Evolutionary conservation across 2,113 vertebrate genomes (phyloP).

Genomic region (Sceloporus tristichus): DNA sequence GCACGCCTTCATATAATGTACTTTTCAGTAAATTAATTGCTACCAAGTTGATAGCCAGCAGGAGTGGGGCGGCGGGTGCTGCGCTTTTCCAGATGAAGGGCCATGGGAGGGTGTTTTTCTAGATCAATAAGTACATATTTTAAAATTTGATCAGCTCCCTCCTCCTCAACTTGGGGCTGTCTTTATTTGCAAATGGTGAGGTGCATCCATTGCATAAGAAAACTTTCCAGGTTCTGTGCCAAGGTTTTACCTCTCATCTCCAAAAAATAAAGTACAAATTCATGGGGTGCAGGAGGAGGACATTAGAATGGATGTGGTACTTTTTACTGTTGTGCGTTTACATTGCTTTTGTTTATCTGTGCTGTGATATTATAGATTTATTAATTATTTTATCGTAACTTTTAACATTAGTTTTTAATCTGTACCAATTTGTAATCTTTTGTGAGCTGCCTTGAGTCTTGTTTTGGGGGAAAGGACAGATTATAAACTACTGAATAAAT

Average conservation of each 20-base stretch:
- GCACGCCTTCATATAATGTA: constrained; percentile 60
- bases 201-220: background rate
- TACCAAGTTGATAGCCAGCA: constrained; percentile 16
- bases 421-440: background rate
- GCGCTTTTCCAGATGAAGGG: background rate
- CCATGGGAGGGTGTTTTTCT: background rate
- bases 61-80: background rate
- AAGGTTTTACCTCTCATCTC: background rate
- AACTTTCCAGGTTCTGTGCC: background rate
- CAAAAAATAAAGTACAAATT: background rate
- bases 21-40: constrained; percentile 67
- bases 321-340: no score
- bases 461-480: no score
- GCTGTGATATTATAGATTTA: no score
- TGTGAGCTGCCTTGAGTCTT: background rate
- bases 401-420: no score
- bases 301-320: background rate
- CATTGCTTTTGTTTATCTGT: no score
- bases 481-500: no score
- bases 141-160: background rate
- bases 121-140: background rate
- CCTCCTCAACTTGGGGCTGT: no score
- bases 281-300: background rate
- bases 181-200: background rate
- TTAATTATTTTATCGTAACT: no score